Evolutionary conservation across 2,888 invertebrate genomes (phyloP).

Genomic region (Nebria salina): DNA sequence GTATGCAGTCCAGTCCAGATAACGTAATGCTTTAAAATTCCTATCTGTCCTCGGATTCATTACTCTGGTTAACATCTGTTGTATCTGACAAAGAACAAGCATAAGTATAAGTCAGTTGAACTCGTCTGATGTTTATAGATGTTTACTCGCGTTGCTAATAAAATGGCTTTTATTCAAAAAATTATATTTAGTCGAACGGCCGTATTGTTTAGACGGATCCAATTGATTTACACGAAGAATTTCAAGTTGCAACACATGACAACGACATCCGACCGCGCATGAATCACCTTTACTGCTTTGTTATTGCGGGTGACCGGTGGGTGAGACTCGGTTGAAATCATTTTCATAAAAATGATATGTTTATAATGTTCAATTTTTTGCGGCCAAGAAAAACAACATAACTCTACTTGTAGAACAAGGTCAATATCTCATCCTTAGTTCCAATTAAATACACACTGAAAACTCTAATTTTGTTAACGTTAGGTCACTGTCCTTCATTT

Average conservation of each 20-base stretch:
- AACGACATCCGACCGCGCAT: neutral
- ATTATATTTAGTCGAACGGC: conserved; percentile 30
- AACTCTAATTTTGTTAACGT: neutral
- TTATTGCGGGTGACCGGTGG: neutral
- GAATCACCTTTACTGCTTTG: neutral
- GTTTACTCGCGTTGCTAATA: conserved; percentile 31
- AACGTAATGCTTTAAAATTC: neutral
- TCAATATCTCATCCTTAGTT: conserved; percentile 37
- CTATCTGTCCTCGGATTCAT: conserved; percentile 1
- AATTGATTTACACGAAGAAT: neutral
- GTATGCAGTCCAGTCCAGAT: neutral
- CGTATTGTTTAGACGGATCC: conserved; percentile 27
- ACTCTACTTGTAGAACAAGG: conserved; percentile 30
- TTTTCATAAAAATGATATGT: conserved; percentile 20
- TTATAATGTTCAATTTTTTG: conserved; percentile 40
- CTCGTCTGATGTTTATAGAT: conserved; percentile 35
- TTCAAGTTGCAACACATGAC: neutral
- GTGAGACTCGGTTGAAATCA: neutral
- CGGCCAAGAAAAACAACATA: conserved; percentile 39
- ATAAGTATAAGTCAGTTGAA: neutral
- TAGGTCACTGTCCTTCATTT: neutral
- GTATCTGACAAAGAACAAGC: neutral
- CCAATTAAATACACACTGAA: conserved; percentile 9
- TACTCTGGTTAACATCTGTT: neutral
- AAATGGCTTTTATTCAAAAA: conserved; percentile 43